Evolutionary conservation across 1,140 invertebrate genomes (phyloP).

Genomic region (Phortica variegata): DNA sequence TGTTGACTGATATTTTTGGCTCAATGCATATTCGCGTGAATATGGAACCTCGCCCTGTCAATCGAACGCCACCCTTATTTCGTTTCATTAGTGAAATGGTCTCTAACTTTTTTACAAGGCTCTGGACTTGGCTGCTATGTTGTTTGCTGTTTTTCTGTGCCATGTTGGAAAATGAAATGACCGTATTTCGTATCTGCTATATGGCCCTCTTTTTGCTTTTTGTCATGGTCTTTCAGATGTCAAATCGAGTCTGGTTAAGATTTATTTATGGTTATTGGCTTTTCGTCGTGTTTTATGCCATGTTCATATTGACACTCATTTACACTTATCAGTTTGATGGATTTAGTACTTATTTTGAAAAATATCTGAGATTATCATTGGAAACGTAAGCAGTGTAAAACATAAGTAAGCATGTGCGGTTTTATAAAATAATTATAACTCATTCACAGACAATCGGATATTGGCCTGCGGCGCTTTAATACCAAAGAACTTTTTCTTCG

Average conservation of each 20-base stretch:
- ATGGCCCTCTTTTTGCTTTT: conserved; percentile 94
- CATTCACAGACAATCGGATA: conserved; percentile 77
- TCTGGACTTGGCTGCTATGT: conserved; percentile 95
- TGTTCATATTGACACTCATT: conserved; percentile 89
- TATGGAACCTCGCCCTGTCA: no score
- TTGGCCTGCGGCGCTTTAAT: conserved; percentile 85
- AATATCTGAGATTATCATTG: no score
- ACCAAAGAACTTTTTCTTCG: conserved; percentile 87
- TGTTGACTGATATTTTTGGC: conserved; percentile 74
- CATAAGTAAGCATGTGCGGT: conserved; percentile 65
- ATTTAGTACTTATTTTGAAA: conserved; percentile 81
- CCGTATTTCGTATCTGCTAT: conserved; percentile 93
- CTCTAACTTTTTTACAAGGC: conserved; percentile 77
- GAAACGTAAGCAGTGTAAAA: conserved; percentile 68
- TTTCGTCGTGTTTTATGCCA: conserved; percentile 93
- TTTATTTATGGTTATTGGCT: conserved; percentile 96
- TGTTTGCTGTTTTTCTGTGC: conserved; percentile 91
- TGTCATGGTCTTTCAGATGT: conserved; percentile 91
- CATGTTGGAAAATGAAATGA: conserved; percentile 82
- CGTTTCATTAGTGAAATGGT: conserved; percentile 64
- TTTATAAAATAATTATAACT: conserved; percentile 4
- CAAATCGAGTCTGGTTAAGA: conserved; percentile 85
- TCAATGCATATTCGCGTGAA: no score
- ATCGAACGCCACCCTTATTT: conserved; percentile 59
- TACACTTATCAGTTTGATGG: conserved; percentile 97